phyloP scores from a whole-genome alignment of 1,140 invertebrate species.

The Leptinotarsa defecta region DNA sequence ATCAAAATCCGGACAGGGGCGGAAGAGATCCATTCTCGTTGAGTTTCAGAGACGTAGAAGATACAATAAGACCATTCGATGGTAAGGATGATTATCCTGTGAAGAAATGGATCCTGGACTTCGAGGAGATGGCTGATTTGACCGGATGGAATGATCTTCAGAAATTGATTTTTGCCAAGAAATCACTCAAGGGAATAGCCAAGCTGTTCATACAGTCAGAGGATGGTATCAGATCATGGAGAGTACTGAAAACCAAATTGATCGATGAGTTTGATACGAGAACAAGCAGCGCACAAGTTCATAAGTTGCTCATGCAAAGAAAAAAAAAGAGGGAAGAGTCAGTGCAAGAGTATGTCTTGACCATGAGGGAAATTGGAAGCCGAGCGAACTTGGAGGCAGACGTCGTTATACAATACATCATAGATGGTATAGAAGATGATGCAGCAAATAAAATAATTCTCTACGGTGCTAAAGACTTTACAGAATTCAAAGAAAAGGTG shows the following conservation, averaged over 20 bases:
- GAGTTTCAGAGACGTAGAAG: background rate
- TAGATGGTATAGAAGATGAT: constrained; percentile 37
- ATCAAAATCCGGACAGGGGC: background rate
- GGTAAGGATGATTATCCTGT: constrained; percentile 38
- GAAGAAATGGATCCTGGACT: constrained; percentile 45
- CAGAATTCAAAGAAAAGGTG: constrained; percentile 36
- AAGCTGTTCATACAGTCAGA: constrained; percentile 48
- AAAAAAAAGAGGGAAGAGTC: constrained; percentile 44
- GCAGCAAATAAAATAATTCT: constrained; percentile 30
- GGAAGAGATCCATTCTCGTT: background rate
- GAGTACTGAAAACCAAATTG: constrained; percentile 38
- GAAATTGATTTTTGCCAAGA: constrained; percentile 44
- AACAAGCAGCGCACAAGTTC: constrained; percentile 35
- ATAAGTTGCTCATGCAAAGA: constrained; percentile 37
- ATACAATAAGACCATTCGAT: constrained; percentile 21
- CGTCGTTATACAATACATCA: constrained; percentile 39
- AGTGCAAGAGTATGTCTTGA: constrained; percentile 50
- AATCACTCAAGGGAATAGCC: constrained; percentile 44
- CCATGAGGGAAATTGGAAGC: constrained; percentile 50
- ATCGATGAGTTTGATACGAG: constrained; percentile 36
- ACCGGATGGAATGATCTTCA: constrained; percentile 42
- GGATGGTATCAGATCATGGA: constrained; percentile 41
- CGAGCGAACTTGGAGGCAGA: constrained; percentile 42
- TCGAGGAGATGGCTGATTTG: constrained; percentile 37
- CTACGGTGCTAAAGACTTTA: constrained; percentile 32